Conservation (phyloP, 2,888 invertebrate genomes). For the Leptinotarsa rubiginosa region DNA sequence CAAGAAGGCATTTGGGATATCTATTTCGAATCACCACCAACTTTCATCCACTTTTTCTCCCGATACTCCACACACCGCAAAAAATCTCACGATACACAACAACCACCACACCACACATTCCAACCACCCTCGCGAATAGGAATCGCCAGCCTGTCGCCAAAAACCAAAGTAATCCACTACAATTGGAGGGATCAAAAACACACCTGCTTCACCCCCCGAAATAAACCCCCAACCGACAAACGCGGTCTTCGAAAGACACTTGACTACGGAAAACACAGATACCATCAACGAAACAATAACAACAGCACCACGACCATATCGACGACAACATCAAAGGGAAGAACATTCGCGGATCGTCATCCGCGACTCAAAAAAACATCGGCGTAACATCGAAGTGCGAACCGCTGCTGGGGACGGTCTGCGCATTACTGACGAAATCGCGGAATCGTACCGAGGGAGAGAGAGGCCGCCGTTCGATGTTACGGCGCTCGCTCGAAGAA, state of each 20-base stretch:
- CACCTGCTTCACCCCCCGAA: not conserved
- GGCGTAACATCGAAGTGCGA: conserved; percentile 1
- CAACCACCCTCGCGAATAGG: not conserved
- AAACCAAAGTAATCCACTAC: not conserved
- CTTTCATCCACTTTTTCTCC: too few relatives aligned
- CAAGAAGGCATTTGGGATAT: too few relatives aligned
- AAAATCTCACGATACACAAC: not conserved
- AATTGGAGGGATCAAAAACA: not conserved
- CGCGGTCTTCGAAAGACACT: not conserved
- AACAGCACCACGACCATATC: not conserved
- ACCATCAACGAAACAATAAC: conserved; percentile 1
- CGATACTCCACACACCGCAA: not conserved
- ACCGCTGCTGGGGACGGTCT: conserved; percentile 35
- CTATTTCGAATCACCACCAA: too few relatives aligned
- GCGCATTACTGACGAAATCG: conserved; percentile 45
- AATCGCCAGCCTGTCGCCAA: conserved; percentile 1
- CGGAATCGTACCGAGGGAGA: not conserved
- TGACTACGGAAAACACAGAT: not conserved
- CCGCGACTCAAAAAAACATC: conserved; percentile 14
- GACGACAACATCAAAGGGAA: not conserved
- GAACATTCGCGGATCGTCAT: conserved; percentile 11
- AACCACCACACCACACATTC: not conserved
- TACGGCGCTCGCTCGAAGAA: conserved; percentile 12
- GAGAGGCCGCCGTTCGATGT: conserved; percentile 2
- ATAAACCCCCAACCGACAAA: not conserved